Evolutionary conservation across 2,113 vertebrate species (phyloP), one percentile per base, ranked within the genome.

Genomic region (Corydoras sp.): DNA sequence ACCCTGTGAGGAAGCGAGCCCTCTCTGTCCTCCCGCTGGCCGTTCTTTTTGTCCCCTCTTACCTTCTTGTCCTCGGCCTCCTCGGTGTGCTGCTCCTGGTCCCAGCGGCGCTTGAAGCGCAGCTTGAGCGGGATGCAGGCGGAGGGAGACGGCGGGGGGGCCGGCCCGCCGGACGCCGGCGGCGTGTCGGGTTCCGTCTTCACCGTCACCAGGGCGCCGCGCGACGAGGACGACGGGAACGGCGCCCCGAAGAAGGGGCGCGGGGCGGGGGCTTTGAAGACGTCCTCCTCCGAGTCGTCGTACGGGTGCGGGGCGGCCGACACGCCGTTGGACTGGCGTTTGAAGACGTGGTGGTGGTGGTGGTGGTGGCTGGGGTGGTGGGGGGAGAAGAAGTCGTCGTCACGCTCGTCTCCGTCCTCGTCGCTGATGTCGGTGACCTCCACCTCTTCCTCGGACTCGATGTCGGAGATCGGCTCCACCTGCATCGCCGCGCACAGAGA

Each of bases 391-490:
- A 81, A 87, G 43, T 88, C 86, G 9, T 88, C 85, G 3, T 89
- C 87, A 32, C 85, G 83, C 32, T 90, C 88, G 13, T 90, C 88
- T 11, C 77, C 86, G 51, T 91, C 90, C 24, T 95, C 93, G 0
- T 93, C 91, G 10, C 94, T 96, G 71, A 95, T 93, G 85, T 95
- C 94, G 0, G 93, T 95, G 76, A 96, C 94, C 82, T 95, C 92
- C 55, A 95, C 94, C 58, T 91, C 91, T 75, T 91, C 90, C 55
- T 91, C 92, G 3, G 94, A 94, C 76, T 96, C 94, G 0, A 94
- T 86, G 63, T 95, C 94, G 0, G 94, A 96, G 82, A 96, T 93
- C n/a, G 93, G 93, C 82, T 96, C 94, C 82, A 95, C 93, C 90
- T 91, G 71, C 15, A 56, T 7, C 18, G 18, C 18, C 18, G 18